phyloP scores from a whole-genome alignment of 2,113 vertebrate genomes.

The Coryphaenoides rupestris region DNA sequence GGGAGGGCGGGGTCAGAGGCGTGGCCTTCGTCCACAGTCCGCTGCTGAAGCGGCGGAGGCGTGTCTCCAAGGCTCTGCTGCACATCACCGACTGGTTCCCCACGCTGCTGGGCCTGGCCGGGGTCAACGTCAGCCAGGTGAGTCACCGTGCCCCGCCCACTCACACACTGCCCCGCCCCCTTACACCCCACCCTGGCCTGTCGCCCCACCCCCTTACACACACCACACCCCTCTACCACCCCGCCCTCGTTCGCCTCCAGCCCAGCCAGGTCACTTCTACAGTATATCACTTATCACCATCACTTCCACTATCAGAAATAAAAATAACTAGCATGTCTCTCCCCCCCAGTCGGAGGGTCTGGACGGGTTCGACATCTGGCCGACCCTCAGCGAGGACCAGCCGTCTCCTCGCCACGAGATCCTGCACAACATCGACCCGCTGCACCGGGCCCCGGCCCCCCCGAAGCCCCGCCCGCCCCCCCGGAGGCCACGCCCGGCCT shows the following conservation, averaged over 20 bases:
- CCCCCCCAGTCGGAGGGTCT: slow-evolving; percentile 66
- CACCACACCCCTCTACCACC: no score
- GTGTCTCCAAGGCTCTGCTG: slow-evolving; percentile 82
- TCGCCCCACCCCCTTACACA: no score
- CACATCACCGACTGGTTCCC: slow-evolving; percentile 98
- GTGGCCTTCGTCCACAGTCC: slow-evolving; percentile 94
- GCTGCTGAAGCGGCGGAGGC: slow-evolving; percentile 78
- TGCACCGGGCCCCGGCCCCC: slow-evolving; percentile 75
- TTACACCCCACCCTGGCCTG: no score
- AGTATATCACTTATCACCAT: no score
- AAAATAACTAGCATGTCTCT: no score
- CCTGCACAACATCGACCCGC: slow-evolving; percentile 93
- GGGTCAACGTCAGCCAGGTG: slow-evolving; percentile 74
- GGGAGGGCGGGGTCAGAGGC: slow-evolving; percentile 91
- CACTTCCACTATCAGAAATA: no score
- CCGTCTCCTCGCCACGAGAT: slow-evolving; percentile 87
- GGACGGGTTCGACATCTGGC: slow-evolving; percentile 89
- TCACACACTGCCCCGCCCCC: not conserved
- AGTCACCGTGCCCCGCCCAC: slow-evolving; percentile 1
- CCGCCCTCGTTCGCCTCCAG: not conserved
- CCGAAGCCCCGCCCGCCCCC: slow-evolving; percentile 27
- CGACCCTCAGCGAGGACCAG: slow-evolving; percentile 83
- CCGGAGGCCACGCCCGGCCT: slow-evolving; percentile 64
- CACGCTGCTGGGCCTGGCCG: slow-evolving; percentile 84
- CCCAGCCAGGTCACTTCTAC: not conserved